Conservation (phyloP, 2,797 vertebrate genomes). For the Percopsis omiscomaycus region DNA sequence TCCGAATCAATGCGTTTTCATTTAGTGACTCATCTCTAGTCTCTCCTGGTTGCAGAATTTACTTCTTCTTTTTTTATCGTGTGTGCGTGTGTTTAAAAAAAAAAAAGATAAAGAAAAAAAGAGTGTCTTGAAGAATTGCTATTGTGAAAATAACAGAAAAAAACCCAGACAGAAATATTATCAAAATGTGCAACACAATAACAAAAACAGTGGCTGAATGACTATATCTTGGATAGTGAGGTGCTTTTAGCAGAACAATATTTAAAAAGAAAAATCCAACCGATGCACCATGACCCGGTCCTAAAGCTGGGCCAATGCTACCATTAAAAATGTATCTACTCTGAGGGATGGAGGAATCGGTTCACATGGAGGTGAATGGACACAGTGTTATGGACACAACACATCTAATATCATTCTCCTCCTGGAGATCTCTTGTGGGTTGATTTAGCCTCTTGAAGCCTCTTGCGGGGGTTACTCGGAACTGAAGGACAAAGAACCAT, state of each 20-base stretch:
- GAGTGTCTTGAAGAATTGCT: constrained; percentile 62
- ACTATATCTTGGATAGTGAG: constrained; percentile 10
- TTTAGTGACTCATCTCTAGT: constrained; percentile 8
- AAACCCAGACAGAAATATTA: constrained; percentile 48
- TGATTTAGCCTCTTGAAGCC: not conserved
- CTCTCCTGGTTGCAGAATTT: constrained; percentile 13
- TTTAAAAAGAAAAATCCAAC: not conserved
- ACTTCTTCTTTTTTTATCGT: constrained; percentile 29
- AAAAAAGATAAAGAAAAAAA: constrained; percentile 37
- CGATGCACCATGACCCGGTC: not conserved
- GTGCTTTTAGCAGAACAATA: not conserved
- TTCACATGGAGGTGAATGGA: not conserved
- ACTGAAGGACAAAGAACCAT: not conserved
- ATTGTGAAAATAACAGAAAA: constrained; percentile 64
- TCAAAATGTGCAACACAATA: constrained; percentile 30
- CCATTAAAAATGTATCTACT: constrained; percentile 6
- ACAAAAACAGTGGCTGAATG: not conserved
- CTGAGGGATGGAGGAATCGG: constrained; percentile 8
- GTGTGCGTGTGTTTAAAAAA: constrained; percentile 21
- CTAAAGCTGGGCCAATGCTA: constrained; percentile 1
- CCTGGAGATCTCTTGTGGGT: constrained; percentile 8
- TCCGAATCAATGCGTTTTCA: constrained; percentile 4
- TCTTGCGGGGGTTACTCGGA: constrained; percentile 12
- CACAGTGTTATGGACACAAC: not conserved
- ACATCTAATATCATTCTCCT: not conserved